Evolutionary conservation across 1,140 invertebrate species (phyloP).

Genomic region (Drosophila micromelanica): DNA sequence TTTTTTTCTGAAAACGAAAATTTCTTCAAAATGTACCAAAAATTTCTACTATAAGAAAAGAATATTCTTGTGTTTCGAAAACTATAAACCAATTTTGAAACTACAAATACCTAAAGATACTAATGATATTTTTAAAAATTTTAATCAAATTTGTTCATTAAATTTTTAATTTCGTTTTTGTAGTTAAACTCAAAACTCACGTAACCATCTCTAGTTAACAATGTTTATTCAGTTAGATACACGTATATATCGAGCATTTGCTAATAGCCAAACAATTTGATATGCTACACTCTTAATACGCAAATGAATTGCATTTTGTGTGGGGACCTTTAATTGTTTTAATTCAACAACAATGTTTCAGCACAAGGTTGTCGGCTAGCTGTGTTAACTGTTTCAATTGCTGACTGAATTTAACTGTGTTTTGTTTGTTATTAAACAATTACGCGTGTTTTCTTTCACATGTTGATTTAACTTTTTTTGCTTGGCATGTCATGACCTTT

Average conservation of each 20-base stretch:
- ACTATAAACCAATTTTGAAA: too few species aligned
- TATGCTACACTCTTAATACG: slow-evolving; percentile 32
- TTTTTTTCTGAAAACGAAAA: too few species aligned
- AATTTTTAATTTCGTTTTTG: too few species aligned
- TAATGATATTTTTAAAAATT: too few species aligned
- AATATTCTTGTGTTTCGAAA: too few species aligned
- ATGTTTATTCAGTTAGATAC: background rate
- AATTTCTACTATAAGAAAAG: too few species aligned
- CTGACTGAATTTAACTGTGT: slow-evolving; percentile 22
- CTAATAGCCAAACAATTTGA: slow-evolving; percentile 16
- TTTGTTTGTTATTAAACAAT: slow-evolving; percentile 23
- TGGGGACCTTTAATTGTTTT: slow-evolving; percentile 27
- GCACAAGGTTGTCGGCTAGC: slow-evolving; percentile 20
- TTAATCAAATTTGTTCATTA: too few species aligned
- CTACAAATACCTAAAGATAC: too few species aligned
- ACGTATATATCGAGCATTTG: slow-evolving; percentile 6
- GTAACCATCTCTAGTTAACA: background rate
- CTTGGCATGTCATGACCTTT: slow-evolving; percentile 22
- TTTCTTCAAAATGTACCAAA: too few species aligned
- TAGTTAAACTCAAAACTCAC: background rate
- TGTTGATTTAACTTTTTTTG: slow-evolving; percentile 6
- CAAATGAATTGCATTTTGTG: slow-evolving; percentile 33
- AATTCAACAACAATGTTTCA: background rate
- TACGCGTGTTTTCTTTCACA: slow-evolving; percentile 26
- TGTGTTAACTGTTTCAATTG: slow-evolving; percentile 61